These are phyloP conservation scores for Oegoconia quadripuncta DNA, from an alignment of 2,888 invertebrate species.

Conservation along the genomic window DNA sequence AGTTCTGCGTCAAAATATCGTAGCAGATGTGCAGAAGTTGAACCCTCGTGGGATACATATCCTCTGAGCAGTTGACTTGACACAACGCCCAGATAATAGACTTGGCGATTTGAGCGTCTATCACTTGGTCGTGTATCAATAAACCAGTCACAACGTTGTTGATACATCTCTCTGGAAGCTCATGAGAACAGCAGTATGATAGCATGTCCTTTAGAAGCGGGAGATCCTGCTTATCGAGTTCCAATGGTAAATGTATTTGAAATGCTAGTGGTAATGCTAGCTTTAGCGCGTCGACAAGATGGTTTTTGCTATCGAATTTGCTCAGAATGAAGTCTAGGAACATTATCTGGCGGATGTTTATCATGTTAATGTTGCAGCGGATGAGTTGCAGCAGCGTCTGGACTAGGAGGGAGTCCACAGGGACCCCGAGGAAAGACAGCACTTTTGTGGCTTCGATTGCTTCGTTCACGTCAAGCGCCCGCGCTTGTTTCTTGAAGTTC, in stretches of 20 bases:
- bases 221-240: conserved; percentile 77
- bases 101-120: conserved; percentile 66
- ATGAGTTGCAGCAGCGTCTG: conserved; percentile 82
- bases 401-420: conserved; percentile 77
- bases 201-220: conserved; percentile 74
- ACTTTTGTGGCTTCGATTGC: conserved; percentile 80
- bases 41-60: conserved; percentile 55
- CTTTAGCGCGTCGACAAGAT: conserved; percentile 81
- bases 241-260: conserved; percentile 79
- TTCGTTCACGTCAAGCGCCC: conserved; percentile 73
- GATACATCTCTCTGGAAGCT: conserved; percentile 70
- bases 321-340: conserved; percentile 80
- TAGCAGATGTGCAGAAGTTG: conserved; percentile 74
- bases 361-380: conserved; percentile 78
- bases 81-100: conserved; percentile 79
- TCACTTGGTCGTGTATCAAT: conserved; percentile 57
- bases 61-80: conserved; percentile 61
- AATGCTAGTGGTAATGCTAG: conserved; percentile 84
- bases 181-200: conserved; percentile 68
- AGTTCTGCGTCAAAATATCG: conserved; percentile 61
- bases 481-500: conserved; percentile 73
- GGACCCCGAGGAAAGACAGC: conserved; percentile 77
- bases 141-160: conserved; percentile 75
- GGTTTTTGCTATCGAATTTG: conserved; percentile 65
- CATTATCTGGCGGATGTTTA: conserved; percentile 80